phyloP scores from a whole-genome alignment of 2,113 vertebrate species.

The Mormoops blainvillei region DNA sequence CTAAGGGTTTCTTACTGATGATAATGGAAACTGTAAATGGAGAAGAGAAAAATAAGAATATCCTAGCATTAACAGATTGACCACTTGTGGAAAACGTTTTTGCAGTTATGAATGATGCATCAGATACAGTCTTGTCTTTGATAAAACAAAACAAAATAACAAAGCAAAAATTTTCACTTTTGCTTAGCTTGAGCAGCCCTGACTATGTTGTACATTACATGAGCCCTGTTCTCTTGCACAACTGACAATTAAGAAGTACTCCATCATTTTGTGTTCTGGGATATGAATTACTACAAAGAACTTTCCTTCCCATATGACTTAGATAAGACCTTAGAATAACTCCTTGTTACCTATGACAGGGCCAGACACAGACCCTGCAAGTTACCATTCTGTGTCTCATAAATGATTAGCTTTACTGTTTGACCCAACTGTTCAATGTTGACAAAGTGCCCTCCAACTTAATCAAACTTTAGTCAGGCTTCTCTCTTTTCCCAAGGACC shows the following conservation, averaged over 20 bases:
- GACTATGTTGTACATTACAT: neutral
- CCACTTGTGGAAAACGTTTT: neutral
- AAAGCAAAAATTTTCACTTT: neutral
- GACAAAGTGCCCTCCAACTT: neutral
- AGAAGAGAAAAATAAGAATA: neutral
- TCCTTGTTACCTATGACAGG: neutral
- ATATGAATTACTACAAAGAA: neutral
- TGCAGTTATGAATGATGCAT: neutral
- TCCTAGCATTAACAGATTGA: neutral
- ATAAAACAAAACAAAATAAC: neutral
- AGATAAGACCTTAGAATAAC: neutral
- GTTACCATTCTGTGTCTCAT: neutral
- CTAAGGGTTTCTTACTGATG: neutral
- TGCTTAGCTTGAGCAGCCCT: neutral
- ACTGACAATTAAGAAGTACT: neutral
- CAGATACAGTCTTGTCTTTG: neutral
- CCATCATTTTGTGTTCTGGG: neutral
- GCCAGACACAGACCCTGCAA: neutral
- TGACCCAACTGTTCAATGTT: neutral
- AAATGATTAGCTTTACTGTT: neutral
- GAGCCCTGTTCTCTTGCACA: neutral
- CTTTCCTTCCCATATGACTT: neutral
- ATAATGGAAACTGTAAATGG: neutral
- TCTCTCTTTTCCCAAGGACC: neutral
- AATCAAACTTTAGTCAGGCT: neutral